Evolutionary conservation across 2,797 vertebrate genomes (phyloP), one percentile per base, ranked within the genome.

Genomic region (Sebastes steindachneri): DNA sequence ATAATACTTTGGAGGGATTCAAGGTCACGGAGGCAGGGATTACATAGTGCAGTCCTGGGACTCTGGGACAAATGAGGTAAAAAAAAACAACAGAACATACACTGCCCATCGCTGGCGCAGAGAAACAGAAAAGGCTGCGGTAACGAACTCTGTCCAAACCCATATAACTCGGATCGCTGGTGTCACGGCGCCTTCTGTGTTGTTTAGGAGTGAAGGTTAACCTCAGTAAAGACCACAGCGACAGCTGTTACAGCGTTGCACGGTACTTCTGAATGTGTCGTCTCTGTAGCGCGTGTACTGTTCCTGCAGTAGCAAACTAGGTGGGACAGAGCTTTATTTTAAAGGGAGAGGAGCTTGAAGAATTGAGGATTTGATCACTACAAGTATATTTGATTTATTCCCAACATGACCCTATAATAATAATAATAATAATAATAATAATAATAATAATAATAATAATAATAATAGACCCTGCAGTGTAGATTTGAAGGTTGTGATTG

Each of bases 11-110:
- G 45, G 67, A 73, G 12, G 78, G 80, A 92, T 85, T 88, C 58
- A 84, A 89, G 88, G 89, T 89, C 88, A 93, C 53, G 67, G 69
- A 92, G 86, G 80, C 68, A 51, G 37, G 55, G 72, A 86, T 94
- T 92, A 84, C 87, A 87, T 85, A 89, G 93, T 67, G 72, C 74
- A 68, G 62, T n/a, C 64, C 73, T 66, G 26, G 68, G 65, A 82
- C 76, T 85, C 58, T 41, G 70, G 86, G 82, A 60, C 73, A 80
- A 58, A 77, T 28, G 64, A 90, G 74, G 76, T 73, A 37, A 68
- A 58, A 71, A 54, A 60, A 60, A 5, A 14, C 37, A 37, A 53
- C 54, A 1, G 68, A 68, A 57, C 23, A 45, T 26, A 60, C 7
- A 60, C 7, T 28, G 60, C 6, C 25, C 54, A 62, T 72, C 7